Conservation (phyloP, 2,113 vertebrate species). For the Seriola rivoliana region DNA sequence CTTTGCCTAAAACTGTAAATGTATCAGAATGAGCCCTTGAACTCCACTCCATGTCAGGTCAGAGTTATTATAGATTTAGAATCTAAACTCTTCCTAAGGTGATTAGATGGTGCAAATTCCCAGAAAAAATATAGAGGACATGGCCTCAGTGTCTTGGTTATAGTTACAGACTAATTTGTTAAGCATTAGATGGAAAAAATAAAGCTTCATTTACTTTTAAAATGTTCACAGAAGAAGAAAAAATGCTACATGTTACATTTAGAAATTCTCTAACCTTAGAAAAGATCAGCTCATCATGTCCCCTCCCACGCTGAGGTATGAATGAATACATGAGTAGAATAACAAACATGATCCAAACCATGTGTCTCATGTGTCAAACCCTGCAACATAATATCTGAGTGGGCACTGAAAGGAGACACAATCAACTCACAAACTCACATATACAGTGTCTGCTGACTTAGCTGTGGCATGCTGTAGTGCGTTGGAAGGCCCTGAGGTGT, state of each 20-base stretch:
- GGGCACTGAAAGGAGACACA: neutral
- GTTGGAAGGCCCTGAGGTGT: neutral
- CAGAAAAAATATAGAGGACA: neutral
- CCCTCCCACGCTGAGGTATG: too few relatives aligned
- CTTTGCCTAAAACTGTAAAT: neutral
- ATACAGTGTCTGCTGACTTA: neutral
- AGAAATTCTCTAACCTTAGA: too few relatives aligned
- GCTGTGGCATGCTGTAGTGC: neutral
- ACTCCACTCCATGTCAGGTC: constrained; percentile 6
- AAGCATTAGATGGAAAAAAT: too few relatives aligned
- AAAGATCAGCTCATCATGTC: too few relatives aligned
- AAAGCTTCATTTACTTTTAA: too few relatives aligned
- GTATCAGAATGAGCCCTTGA: neutral
- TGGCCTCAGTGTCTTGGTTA: neutral
- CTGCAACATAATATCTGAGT: neutral
- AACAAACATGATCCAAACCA: neutral
- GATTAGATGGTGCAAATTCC: neutral
- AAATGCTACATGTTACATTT: too few relatives aligned
- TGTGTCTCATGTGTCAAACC: neutral
- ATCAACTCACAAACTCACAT: neutral
- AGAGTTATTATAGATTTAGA: neutral
- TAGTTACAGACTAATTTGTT: too few relatives aligned
- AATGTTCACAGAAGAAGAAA: too few relatives aligned
- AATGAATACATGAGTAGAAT: neutral
- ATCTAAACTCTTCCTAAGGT: neutral